Conservation (phyloP, 2,888 invertebrate genomes). For the Stenodema calcarata region DNA sequence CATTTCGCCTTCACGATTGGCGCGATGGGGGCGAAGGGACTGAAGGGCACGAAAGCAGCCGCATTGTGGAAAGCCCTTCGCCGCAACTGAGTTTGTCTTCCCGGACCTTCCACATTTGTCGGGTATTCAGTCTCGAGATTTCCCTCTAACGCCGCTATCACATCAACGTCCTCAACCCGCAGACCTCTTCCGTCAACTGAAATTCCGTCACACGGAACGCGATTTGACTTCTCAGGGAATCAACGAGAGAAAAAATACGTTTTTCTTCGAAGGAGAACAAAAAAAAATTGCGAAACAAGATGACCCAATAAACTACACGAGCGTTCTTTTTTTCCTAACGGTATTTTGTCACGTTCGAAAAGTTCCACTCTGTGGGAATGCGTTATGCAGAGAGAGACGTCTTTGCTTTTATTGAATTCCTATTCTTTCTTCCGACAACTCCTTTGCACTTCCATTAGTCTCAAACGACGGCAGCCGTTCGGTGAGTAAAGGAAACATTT, state of each 20-base stretch:
- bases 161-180: no score
- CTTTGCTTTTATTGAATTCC: neutral
- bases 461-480: neutral
- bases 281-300: neutral
- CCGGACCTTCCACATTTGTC: conserved; percentile 6
- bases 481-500: neutral
- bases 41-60: neutral
- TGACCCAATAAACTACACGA: neutral
- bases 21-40: no score
- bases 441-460: neutral
- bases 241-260: neutral
- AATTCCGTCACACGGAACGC: neutral
- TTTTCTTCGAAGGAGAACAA: neutral
- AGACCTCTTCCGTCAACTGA: neutral
- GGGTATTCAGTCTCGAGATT: conserved; percentile 3
- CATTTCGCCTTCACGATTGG: neutral
- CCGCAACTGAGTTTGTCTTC: conserved; percentile 27
- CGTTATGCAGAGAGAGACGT: neutral
- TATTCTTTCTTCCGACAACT: neutral
- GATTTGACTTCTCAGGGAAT: neutral
- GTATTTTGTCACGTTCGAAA: neutral
- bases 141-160: no score
- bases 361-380: neutral
- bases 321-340: neutral
- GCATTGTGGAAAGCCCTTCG: neutral